Base-by-base conservation (phyloP, 2,888 invertebrate species). In the Hydroisotoma schaefferi region DNA sequence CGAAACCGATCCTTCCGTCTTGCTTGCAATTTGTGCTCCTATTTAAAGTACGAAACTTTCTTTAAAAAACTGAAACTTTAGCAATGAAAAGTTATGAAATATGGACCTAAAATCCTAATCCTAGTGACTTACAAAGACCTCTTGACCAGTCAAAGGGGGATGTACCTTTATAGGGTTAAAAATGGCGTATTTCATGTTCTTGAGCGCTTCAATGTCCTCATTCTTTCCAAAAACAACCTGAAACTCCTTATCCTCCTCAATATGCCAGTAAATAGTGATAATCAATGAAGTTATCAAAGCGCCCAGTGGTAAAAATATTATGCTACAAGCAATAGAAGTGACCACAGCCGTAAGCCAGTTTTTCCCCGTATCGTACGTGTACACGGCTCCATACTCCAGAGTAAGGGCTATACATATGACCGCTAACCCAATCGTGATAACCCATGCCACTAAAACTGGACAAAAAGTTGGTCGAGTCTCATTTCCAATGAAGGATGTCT, bases 211-310 rank as follows among this genome's bases (percentile, higher is more conserved):
- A 4, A 15, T 29, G n/a, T 38, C 40, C 8, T 15, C 43, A 28
- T 22, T 22, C 18, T 54, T 38, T 18, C 38, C 33, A 5, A 51
- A 18, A n/a, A 57, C 12, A 22, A 64, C 40, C 43, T 64, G 61
- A 22, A 64, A 40, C 37, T 55, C 51, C 33, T 61, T 57, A 18
- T 61, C 48, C n/a, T n/a, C n/a, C n/a, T n/a, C n/a, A n/a, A n/a
- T n/a, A n/a, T n/a, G n/a, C n/a, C n/a, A n/a, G n/a, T n/a, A n/a
- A n/a, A n/a, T n/a, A n/a, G n/a, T n/a, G n/a, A n/a, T n/a, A n/a
- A n/a, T n/a, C n/a, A n/a, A n/a, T n/a, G n/a, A n/a, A n/a, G n/a
- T n/a, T n/a, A n/a, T n/a, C n/a, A n/a, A n/a, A n/a, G n/a, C n/a
- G n/a, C n/a, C n/a, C n/a, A n/a, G n/a, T n/a, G n/a, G n/a, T n/a